A percentile compares a stretch with the other conserved stretches of the same genome.
Evolutionary conservation across 2,888 invertebrate species (phyloP).

Genomic region (Spisula subtruncata): DNA sequence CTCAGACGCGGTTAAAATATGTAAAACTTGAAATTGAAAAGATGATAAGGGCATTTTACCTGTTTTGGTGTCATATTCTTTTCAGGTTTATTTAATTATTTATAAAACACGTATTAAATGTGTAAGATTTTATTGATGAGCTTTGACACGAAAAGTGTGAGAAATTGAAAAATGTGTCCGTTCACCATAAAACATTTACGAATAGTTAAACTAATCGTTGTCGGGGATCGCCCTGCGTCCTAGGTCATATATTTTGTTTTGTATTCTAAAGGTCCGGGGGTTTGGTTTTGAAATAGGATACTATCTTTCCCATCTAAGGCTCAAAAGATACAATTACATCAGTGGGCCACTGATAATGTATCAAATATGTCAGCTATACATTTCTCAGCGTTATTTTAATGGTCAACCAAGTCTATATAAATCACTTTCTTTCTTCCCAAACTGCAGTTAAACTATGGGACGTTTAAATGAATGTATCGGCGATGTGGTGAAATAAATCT

Average conservation of each 20-base stretch:
- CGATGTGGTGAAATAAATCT: slow-evolving; percentile 30
- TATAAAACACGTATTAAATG: background rate
- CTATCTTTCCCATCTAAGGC: slow-evolving; percentile 24
- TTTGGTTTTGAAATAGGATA: slow-evolving; percentile 27
- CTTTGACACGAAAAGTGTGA: background rate
- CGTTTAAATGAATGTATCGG: slow-evolving; percentile 29
- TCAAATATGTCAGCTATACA: slow-evolving; percentile 42
- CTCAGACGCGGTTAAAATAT: too few species aligned
- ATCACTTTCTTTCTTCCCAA: slow-evolving; percentile 41
- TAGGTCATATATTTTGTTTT: slow-evolving; percentile 17
- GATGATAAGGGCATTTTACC: background rate
- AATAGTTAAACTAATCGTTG: slow-evolving; percentile 19
- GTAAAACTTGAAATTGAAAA: too few species aligned
- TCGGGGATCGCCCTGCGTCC: background rate
- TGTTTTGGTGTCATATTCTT: background rate
- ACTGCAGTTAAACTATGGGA: background rate
- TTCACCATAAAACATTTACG: slow-evolving; percentile 2
- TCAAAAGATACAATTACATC: slow-evolving; percentile 45
- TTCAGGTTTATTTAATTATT: background rate
- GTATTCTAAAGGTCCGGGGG: slow-evolving; percentile 6
- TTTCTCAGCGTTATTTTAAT: slow-evolving; percentile 35
- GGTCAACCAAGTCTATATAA: slow-evolving; percentile 26
- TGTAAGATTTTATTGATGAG: background rate
- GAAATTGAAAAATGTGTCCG: background rate
- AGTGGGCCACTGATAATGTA: slow-evolving; percentile 26